Conservation (phyloP, 2,888 invertebrate species). For the Alviniconcha strummeri region DNA sequence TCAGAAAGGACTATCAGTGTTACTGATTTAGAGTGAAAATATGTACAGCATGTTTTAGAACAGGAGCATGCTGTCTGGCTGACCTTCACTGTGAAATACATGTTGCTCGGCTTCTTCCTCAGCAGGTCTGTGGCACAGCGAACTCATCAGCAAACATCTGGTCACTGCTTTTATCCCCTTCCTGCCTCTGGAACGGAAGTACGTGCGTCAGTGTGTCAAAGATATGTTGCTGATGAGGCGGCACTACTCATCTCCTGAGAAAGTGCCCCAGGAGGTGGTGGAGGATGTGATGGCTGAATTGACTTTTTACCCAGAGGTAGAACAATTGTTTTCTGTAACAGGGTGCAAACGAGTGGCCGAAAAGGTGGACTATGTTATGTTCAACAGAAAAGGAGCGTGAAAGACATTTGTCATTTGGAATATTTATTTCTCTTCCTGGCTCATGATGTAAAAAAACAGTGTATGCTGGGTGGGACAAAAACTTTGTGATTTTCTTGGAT, state of each 20-base stretch:
- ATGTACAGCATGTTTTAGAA: background rate
- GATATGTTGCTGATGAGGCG: slow-evolving; percentile 78
- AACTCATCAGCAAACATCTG: slow-evolving; percentile 87
- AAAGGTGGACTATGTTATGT: slow-evolving; percentile 75
- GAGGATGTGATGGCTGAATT: slow-evolving; percentile 82
- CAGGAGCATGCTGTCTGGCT: background rate
- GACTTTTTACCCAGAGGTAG: slow-evolving; percentile 83
- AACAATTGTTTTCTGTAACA: slow-evolving; percentile 86
- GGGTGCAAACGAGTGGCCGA: slow-evolving; percentile 93
- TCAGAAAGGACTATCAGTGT: background rate
- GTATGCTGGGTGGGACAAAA: too few species aligned
- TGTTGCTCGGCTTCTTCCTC: slow-evolving; percentile 38
- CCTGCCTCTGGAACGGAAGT: slow-evolving; percentile 89
- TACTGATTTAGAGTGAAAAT: background rate
- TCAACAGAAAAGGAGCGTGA: slow-evolving; percentile 2
- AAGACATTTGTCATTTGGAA: background rate
- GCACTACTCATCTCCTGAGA: slow-evolving; percentile 37
- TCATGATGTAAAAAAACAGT: too few species aligned
- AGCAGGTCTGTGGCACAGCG: slow-evolving; percentile 89
- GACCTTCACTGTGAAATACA: background rate
- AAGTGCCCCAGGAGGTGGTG: slow-evolving; percentile 61
- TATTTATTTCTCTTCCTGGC: too few species aligned
- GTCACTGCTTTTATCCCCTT: slow-evolving; percentile 97
- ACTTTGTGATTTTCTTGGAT: too few species aligned
- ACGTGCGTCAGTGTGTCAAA: slow-evolving; percentile 85